A percentile compares a stretch with the other conserved stretches of the same genome.
phyloP scores from a whole-genome alignment of 2,888 invertebrate genomes.

The Nomada flava region DNA sequence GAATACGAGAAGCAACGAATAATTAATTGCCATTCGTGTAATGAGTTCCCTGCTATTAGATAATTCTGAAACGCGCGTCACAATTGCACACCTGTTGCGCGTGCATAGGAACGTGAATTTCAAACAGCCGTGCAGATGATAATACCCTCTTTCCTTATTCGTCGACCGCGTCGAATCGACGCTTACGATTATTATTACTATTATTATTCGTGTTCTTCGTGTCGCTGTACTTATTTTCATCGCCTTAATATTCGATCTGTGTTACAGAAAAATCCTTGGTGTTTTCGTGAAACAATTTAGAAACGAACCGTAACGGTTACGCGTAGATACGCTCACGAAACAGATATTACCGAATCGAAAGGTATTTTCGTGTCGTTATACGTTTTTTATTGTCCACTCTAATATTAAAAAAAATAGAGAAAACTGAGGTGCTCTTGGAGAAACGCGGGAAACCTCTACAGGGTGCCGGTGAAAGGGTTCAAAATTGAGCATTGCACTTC shows the following conservation, averaged over 20 bases:
- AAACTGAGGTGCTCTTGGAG: no score
- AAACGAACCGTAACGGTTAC: neutral
- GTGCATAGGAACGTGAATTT: constrained; percentile 2
- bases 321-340: neutral
- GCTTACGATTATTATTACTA: neutral
- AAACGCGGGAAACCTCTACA: no score
- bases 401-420: no score
- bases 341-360: no score
- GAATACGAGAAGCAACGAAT: constrained; percentile 13
- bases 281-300: neutral
- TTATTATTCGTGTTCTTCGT: no score
- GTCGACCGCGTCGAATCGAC: neutral
- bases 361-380: no score
- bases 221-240: no score
- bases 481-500: no score
- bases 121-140: constrained; percentile 21
- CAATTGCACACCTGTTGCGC: constrained; percentile 40
- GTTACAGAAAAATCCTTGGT: neutral
- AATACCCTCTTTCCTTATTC: neutral
- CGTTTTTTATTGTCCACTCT: no score
- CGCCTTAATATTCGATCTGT: no score
- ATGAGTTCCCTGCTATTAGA: constrained; percentile 44
- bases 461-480: no score
- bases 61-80: constrained; percentile 51
- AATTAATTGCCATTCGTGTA: constrained; percentile 55